Percentiles rank a stretch among this genome's conserved stretches.
phyloP scores from a whole-genome alignment of 2,797 vertebrate species.

The Valencia hispanica region DNA sequence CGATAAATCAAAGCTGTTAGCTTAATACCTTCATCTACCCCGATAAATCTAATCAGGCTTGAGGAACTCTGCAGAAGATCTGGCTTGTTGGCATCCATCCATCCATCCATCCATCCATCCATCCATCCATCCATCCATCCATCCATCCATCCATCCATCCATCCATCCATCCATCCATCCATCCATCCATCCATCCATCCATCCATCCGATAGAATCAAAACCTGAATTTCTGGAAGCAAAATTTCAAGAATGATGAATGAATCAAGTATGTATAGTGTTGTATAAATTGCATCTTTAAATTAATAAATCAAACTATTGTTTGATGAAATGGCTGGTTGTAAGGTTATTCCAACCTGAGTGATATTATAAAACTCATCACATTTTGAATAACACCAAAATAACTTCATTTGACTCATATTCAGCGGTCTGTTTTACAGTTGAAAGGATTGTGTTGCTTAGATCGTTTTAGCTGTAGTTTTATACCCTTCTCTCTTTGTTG shows the following conservation, averaged over 20 bases:
- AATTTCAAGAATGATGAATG: not conserved
- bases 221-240: not conserved
- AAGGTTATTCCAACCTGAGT: not conserved
- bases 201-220: not conserved
- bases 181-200: no score
- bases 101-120: no score
- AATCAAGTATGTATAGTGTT: no score
- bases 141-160: no score
- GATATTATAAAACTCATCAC: not conserved
- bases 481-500: not conserved
- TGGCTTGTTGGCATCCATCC: not conserved
- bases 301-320: not conserved
- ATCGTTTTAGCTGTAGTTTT: not conserved
- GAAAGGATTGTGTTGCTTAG: not conserved
- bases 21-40: no score
- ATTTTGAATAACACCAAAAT: no score
- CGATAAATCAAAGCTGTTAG: not conserved
- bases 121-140: not conserved
- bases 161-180: no score
- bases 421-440: not conserved
- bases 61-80: not conserved
- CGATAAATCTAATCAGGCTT: no score
- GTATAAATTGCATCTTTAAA: not conserved
- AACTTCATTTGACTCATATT: not conserved
- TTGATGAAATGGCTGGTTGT: not conserved